phyloP scores from a whole-genome alignment of 2,797 vertebrate genomes.

The Gambusia yucatana region DNA sequence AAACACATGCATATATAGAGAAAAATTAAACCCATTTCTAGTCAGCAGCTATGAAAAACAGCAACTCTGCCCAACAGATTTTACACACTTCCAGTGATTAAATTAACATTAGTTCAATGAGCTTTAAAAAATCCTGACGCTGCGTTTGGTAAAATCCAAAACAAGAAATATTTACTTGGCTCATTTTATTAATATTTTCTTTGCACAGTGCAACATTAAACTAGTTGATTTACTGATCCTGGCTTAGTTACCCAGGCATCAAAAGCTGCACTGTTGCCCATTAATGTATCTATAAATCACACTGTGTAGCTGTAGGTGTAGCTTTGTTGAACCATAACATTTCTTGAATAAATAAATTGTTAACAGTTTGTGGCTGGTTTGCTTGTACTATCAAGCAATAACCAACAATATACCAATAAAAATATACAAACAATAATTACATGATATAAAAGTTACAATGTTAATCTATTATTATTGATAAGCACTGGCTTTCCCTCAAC shows the following conservation, averaged over 20 bases:
- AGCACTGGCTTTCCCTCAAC: background rate
- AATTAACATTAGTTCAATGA: conserved; percentile 8
- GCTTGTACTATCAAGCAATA: background rate
- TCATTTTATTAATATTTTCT: background rate
- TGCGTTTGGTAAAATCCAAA: background rate
- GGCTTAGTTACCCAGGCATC: background rate
- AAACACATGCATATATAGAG: background rate
- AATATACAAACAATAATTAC: background rate
- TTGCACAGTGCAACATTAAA: background rate
- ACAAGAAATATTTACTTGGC: background rate
- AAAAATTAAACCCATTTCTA: background rate
- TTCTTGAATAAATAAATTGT: background rate
- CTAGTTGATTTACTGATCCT: background rate
- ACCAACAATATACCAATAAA: background rate
- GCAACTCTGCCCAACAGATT: background rate
- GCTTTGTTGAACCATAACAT: background rate
- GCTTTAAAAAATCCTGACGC: background rate
- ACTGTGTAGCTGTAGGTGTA: background rate
- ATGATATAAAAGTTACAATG: background rate
- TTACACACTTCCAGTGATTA: background rate
- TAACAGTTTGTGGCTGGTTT: background rate
- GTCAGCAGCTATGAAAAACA: background rate
- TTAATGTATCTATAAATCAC: background rate
- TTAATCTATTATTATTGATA: background rate
- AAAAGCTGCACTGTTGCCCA: background rate